Conservation (phyloP, 1,140 invertebrate genomes). For the Drosophila azteca region DNA sequence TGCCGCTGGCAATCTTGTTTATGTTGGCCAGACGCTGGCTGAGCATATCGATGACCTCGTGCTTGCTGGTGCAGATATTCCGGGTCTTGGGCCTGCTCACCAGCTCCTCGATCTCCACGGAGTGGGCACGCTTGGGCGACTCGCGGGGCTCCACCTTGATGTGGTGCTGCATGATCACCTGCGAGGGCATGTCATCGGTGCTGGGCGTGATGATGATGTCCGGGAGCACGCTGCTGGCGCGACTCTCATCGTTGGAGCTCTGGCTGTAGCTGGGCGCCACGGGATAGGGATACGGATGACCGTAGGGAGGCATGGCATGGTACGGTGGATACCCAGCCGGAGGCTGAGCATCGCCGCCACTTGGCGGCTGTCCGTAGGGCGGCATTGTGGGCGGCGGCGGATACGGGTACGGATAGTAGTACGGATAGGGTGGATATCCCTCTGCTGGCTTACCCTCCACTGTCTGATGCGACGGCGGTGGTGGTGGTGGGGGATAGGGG, state of each 20-base stretch:
- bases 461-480: slow-evolving; percentile 27
- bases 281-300: slow-evolving; percentile 62
- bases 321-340: slow-evolving; percentile 50
- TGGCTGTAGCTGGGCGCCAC: slow-evolving; percentile 75
- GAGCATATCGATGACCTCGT: slow-evolving; percentile 72
- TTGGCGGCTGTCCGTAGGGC: slow-evolving; percentile 42
- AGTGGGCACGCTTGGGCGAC: slow-evolving; percentile 63
- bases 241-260: slow-evolving; percentile 64
- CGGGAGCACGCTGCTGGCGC: slow-evolving; percentile 72
- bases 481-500: slow-evolving; percentile 60
- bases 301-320: slow-evolving; percentile 59
- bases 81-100: slow-evolving; percentile 44
- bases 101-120: slow-evolving; percentile 74
- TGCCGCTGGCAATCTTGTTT: slow-evolving; percentile 62
- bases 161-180: slow-evolving; percentile 76
- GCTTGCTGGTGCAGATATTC: slow-evolving; percentile 62
- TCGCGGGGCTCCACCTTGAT: slow-evolving; percentile 69
- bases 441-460: slow-evolving; percentile 52
- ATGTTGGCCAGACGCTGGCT: slow-evolving; percentile 68
- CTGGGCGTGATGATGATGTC: slow-evolving; percentile 81
- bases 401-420: slow-evolving; percentile 73
- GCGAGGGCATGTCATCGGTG: slow-evolving; percentile 75
- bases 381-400: slow-evolving; percentile 57
- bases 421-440: slow-evolving; percentile 62
- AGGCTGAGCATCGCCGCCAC: slow-evolving; percentile 1